A percentile compares a stretch with the other conserved stretches of the same genome.
These are phyloP conservation scores for Pteria penguin DNA, from an alignment of 2,888 invertebrate genomes.

Conservation along the genomic window DNA sequence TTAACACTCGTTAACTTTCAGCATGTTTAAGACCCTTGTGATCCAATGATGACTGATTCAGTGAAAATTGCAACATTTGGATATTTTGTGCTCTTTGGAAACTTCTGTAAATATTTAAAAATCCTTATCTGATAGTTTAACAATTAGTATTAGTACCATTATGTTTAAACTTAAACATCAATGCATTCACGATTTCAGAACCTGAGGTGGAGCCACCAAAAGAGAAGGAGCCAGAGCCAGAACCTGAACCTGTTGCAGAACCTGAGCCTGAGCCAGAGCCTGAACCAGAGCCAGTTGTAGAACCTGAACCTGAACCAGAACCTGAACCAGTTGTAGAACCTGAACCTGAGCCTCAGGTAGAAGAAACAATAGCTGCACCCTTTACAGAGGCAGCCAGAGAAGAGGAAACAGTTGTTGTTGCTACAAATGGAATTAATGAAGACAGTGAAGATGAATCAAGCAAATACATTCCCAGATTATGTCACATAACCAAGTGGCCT, in stretches of 20 bases:
- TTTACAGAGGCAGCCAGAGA: conserved; percentile 32
- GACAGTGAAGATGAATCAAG: conserved; percentile 20
- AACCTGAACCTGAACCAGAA: conserved; percentile 12
- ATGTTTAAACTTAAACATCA: no score
- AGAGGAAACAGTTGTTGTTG: conserved; percentile 22
- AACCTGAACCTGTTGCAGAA: conserved; percentile 34
- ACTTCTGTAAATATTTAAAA: no score
- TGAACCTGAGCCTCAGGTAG: conserved; percentile 14
- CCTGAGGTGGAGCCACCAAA: neutral
- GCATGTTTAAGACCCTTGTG: no score
- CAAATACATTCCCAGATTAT: conserved; percentile 84
- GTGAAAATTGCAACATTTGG: neutral
- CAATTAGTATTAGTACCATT: no score
- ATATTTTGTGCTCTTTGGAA: no score
- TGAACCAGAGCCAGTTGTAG: conserved; percentile 19
- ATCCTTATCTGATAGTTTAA: no score
- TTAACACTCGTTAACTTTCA: no score
- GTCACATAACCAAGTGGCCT: conserved; percentile 90
- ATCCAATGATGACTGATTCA: no score
- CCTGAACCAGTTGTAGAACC: conserved; percentile 27
- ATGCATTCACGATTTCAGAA: no score
- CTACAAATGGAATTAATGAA: neutral
- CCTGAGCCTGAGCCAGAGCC: conserved; percentile 21
- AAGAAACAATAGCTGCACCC: conserved; percentile 27
- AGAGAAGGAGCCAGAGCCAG: conserved; percentile 18